Base-by-base conservation (phyloP, 2,797 vertebrate genomes). In the Micropoecilia bifurca region DNA sequence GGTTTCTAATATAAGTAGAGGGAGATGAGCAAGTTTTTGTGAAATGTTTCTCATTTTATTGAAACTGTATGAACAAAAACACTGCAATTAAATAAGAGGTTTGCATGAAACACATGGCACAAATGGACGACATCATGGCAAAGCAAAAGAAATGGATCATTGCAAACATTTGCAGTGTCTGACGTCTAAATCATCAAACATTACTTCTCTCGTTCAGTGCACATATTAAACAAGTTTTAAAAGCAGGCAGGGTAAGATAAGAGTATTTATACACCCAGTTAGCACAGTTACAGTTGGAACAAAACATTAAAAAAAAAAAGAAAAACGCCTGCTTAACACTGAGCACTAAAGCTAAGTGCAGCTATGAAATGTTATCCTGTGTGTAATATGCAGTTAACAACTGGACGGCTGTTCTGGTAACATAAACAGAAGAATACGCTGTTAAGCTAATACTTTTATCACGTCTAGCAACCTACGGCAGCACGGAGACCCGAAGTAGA, bases 91-190 rank as follows among this genome's bases (percentile, higher is more conserved):
- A 96, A 96, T 95, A 95, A 95, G 93, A 87, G 77, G 81, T 89
- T 93, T 83, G 86, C 88, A 95, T 79, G 91, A 88, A 92, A 92
- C 90, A 86, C 85, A 93, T 73, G 85, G 88, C 86, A 92, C 88
- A 95, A 92, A 90, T 91, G 73, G 90, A 92, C 90, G 90, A 93
- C 81, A 75, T 79, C 79, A 85, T 75, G 86, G 90, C 85, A 84
- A 92, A 94, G 93, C 91, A 88, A 87, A 89, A 85, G 80, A 83
- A 87, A 80, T 73, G 81, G 84, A 87, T 95, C 94, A 89, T 95
- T 86, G 96, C 95, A 96, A 94, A 95, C 46, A 50, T 89, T 94
- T 96, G 95, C 95, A 94, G 95, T 95, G 96, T 96, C 95, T 91
- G 92, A 95, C 96, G 89, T 89, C 84, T 85, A 88, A 71, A 89